Evolutionary conservation across 2,797 vertebrate genomes (phyloP).

Genomic region (Eidolon dupreanum): DNA sequence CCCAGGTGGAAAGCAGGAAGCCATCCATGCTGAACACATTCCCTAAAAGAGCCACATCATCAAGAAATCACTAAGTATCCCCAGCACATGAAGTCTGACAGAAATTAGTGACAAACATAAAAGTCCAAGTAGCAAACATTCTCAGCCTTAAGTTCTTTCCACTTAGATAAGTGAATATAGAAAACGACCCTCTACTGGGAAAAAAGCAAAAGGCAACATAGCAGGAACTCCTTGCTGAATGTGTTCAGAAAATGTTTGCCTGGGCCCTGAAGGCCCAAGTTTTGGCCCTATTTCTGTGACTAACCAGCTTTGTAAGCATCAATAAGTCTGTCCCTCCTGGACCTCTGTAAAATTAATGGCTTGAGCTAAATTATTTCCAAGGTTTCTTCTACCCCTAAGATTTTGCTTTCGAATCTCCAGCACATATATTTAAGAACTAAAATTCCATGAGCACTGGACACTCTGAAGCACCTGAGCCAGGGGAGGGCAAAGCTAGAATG

Average conservation of each 20-base stretch:
- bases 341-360: neutral
- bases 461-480: no score
- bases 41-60: neutral
- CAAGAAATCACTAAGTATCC: neutral
- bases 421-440: neutral
- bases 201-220: neutral
- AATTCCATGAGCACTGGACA: neutral
- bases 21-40: neutral
- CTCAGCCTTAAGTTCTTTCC: neutral
- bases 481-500: neutral
- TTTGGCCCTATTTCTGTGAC: neutral
- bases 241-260: fast-evolving
- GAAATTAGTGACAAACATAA: neutral
- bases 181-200: neutral
- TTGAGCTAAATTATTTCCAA: neutral
- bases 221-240: neutral
- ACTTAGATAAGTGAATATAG: neutral
- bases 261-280: neutral
- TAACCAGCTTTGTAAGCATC: neutral
- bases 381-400: neutral
- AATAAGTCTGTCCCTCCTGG: neutral
- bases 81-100: neutral
- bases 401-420: neutral
- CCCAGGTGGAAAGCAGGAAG: neutral
- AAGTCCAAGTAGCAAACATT: neutral